Evolutionary conservation across 1,140 invertebrate genomes (phyloP), one percentile per base, ranked within the genome.

Genomic region (Episyrphus balteatus): DNA sequence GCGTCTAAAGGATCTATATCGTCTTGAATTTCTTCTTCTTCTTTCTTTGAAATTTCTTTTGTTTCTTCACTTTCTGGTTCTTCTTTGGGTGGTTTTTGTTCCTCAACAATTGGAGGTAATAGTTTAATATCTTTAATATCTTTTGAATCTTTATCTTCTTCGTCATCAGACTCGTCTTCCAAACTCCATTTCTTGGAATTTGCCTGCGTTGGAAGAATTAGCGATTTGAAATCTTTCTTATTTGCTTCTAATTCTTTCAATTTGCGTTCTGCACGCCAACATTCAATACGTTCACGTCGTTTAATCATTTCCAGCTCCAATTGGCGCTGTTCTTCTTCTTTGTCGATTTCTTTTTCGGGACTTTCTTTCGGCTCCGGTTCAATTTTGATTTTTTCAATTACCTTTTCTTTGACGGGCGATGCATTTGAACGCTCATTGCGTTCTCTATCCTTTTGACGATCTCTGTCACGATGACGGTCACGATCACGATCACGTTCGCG

Each of bases 251-350:
- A 55, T 61, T 91, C 86, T 61, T 86, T 87, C 49, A 86, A 83
- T 61, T 92, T 93, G 11, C 90, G 78, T 57, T 92, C 88, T 3
- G 84, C 83, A 51, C 91, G 72, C 90, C 91, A 95, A 50, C 90
- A 77, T 71, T 96, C 92, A 46, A 95, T 93, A 30, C 90, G 78
- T 61, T 98, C 93, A 19, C 92, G 71, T 31, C 94, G 75, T 68
- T 95, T 97, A 61, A 92, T 89, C 93, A 98, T 98, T 74, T 97
- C 93, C 14, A 86, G 71, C 64, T 98, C 95, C 13, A 98, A 70
- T 33, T 87, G 79, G 52, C 82, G 88, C 62, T 96, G 90, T 57
- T 89, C 86, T 62, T 87, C 86, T 69, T 89, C 86, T 76, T 68
- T 61, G 48, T 67, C 57, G 15, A 69, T 50, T 42, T 59, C 54